Evolutionary conservation across 92 coral and sea anemone genomes (phyloP), one percentile per base, ranked within the genome.

Genomic region (Phymanthus crucifer): DNA sequence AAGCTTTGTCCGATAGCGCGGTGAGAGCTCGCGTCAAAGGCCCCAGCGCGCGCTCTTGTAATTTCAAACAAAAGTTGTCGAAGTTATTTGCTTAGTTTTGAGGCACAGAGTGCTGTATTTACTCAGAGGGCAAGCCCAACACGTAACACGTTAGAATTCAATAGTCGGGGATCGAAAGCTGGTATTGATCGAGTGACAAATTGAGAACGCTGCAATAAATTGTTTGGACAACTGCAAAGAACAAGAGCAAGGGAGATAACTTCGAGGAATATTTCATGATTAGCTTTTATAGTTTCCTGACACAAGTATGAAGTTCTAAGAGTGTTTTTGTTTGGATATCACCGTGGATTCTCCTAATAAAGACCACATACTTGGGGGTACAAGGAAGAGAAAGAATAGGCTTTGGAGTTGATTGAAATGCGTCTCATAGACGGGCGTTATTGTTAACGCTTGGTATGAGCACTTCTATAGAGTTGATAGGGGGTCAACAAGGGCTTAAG

Each of bases 401-500:
- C 7, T 38, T 48, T 6, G 33, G 19, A 26, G 48, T 71, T 71
- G 75, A 71, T 71, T 71, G 52, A 61, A 29, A 12, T 23, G 75
- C 75, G 75, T 71, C 75, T 71, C 75, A 23, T 18, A 71, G 57
- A 10, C 56, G 26, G 56, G 48, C 16, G 75, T 27, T 71, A 71
- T 71, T 71, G 57, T 71, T 33, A 45, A 40, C 11, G 78, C 65
- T 40, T 48, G 45, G 78, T 74, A 16, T 64, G 78, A 37, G 23
- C 32, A 74, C 78, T 74, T 74, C 43, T 46, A 48, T 74, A 24
- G 78, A 14, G 32, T 50, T 74, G 66, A 74, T 66, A 72, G 57
- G 66, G 38, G 78, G 35, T 74, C 33, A 61, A 61, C 34, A 61
- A n/a, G 17, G 50, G 23, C 72, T 38, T 80, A 26, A 56, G 47